phyloP scores from a whole-genome alignment of 2,113 vertebrate genomes.

The Tricholaema leucomelas region DNA sequence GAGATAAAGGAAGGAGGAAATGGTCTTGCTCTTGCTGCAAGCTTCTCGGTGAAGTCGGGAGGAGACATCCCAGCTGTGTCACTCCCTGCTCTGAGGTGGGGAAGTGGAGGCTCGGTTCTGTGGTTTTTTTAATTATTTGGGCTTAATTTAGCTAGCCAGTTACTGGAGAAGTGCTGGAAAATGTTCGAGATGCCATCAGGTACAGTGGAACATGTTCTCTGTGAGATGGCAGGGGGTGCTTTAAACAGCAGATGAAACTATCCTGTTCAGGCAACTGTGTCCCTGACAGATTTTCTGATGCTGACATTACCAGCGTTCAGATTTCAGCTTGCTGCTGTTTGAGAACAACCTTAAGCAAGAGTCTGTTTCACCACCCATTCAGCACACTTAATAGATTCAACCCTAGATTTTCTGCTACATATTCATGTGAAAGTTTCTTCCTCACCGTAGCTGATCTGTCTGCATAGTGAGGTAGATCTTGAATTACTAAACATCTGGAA shows the following conservation, averaged over 20 bases:
- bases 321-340: not conserved
- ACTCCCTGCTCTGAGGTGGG: accelerated
- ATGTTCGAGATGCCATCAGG: not conserved
- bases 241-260: not conserved
- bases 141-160: not conserved
- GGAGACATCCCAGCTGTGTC: not conserved
- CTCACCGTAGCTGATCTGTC: not conserved
- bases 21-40: not conserved
- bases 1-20: not conserved
- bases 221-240: not conserved
- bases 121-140: not conserved
- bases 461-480: not conserved
- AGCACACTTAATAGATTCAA: not conserved
- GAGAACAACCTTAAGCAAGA: not conserved
- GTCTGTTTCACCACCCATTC: accelerated
- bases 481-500: not conserved
- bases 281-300: not conserved
- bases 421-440: not conserved
- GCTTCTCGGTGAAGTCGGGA: not conserved
- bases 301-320: not conserved
- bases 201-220: not conserved
- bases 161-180: not conserved
- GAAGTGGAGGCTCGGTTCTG: not conserved
- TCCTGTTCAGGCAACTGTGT: accelerated
- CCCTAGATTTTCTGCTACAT: not conserved